Percentiles rank a stretch among this genome's conserved stretches.
These are phyloP conservation scores for Gambelia wislizenii DNA, from an alignment of 2,797 vertebrate species.

Conservation along the genomic window DNA sequence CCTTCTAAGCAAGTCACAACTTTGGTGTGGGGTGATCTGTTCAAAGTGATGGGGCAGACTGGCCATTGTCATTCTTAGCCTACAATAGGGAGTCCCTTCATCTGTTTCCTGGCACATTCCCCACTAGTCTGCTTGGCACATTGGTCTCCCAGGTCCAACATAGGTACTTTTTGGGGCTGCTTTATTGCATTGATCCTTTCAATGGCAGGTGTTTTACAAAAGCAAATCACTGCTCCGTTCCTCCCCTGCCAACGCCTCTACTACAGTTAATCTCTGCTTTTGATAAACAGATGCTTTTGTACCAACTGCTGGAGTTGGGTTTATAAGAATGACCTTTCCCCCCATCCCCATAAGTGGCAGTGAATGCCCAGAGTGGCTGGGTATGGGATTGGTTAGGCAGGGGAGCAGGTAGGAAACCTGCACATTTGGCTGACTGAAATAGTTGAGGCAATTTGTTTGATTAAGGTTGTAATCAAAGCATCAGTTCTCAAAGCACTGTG, in stretches of 20 bases:
- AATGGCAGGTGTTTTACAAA: slow-evolving; percentile 73
- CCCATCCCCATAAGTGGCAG: not conserved
- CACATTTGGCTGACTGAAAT: slow-evolving; percentile 54
- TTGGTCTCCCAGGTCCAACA: not conserved
- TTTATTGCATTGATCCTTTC: slow-evolving; percentile 58
- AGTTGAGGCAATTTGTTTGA: slow-evolving; percentile 71
- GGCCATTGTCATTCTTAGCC: not conserved
- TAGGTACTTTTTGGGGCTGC: slow-evolving; percentile 3
- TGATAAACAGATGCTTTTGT: slow-evolving; percentile 76
- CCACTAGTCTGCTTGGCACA: not conserved
- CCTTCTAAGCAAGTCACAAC: not conserved
- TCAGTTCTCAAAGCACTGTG: slow-evolving; percentile 38
- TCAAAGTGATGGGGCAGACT: not conserved
- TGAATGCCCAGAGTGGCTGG: slow-evolving; percentile 65
- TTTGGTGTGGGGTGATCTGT: not conserved
- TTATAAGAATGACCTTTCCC: slow-evolving; percentile 55
- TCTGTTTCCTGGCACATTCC: not conserved
- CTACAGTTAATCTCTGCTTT: slow-evolving; percentile 64
- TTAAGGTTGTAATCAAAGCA: slow-evolving; percentile 55
- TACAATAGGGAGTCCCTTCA: not conserved
- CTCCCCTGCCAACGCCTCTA: not conserved
- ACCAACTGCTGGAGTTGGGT: slow-evolving; percentile 55
- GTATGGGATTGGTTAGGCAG: slow-evolving; percentile 41
- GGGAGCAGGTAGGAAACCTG: slow-evolving; percentile 38
- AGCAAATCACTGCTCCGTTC: not conserved